Conservation (phyloP, 2,888 invertebrate species). For the Trichacis sp. region DNA sequence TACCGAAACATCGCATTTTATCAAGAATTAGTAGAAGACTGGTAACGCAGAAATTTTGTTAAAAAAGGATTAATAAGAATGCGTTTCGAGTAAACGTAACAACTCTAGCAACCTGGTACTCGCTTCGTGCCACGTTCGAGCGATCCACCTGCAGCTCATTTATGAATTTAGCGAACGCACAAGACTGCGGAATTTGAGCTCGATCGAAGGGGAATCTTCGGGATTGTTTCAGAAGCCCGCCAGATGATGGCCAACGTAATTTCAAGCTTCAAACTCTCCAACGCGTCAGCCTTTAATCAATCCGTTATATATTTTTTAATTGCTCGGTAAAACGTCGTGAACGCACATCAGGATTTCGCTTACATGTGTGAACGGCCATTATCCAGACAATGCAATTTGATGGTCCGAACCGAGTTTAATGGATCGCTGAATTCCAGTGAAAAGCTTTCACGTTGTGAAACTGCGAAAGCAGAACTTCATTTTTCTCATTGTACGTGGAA, state of each 20-base stretch:
- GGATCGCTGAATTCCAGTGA: neutral
- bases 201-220: slow-evolving; percentile 29
- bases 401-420: slow-evolving; percentile 3
- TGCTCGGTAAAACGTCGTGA: slow-evolving; percentile 12
- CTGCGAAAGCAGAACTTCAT: neutral
- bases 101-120: slow-evolving; percentile 35
- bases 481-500: no score
- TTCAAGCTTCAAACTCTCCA: slow-evolving; percentile 10
- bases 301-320: slow-evolving; percentile 12
- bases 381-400: neutral
- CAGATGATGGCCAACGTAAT: slow-evolving; percentile 23
- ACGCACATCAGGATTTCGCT: neutral
- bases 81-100: slow-evolving; percentile 37
- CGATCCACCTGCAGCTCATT: slow-evolving; percentile 33
- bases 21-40: no score
- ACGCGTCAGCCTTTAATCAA: slow-evolving; percentile 26
- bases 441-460: neutral
- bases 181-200: slow-evolving; percentile 20
- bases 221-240: slow-evolving; percentile 11
- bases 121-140: slow-evolving; percentile 36
- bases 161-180: slow-evolving; percentile 40
- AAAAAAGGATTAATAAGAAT: slow-evolving; percentile 43
- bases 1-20: no score
- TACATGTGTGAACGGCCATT: neutral
- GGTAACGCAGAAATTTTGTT: slow-evolving; percentile 41